A percentile compares a stretch with the other conserved stretches of the same genome.
Conservation (phyloP, 2,113 vertebrate species). For the Uria aalge region DNA sequence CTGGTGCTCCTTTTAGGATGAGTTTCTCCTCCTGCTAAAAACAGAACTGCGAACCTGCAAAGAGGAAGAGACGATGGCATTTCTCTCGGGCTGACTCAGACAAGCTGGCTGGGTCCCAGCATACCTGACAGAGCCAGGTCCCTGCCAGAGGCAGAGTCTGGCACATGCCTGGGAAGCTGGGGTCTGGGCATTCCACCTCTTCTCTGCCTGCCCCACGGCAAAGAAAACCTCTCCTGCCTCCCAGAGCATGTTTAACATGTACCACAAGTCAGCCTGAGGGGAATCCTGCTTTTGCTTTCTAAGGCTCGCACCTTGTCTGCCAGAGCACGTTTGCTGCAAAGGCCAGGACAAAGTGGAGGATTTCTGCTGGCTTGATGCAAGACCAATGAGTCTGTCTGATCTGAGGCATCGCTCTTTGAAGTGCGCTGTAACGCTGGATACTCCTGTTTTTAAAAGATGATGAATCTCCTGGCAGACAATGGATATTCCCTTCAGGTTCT, state of each 20-base stretch:
- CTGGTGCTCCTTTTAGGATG: not conserved
- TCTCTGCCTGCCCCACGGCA: not conserved
- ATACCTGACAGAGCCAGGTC: not conserved
- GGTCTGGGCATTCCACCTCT: not conserved
- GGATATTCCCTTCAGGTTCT: not conserved
- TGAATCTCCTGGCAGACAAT: not conserved
- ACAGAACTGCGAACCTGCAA: not conserved
- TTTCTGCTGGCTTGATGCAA: not conserved
- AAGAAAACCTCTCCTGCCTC: not conserved
- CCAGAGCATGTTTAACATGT: fast-evolving
- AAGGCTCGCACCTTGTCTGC: fast-evolving
- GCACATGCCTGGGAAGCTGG: not conserved
- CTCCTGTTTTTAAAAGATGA: not conserved
- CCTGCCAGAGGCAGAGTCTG: not conserved
- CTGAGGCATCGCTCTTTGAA: not conserved
- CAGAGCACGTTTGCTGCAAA: not conserved
- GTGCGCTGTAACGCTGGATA: not conserved
- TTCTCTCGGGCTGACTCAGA: not conserved
- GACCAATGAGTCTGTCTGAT: not conserved
- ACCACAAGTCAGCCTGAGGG: not conserved
- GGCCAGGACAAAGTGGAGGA: not conserved
- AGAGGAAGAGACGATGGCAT: not conserved
- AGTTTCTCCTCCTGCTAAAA: not conserved
- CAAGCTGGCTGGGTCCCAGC: not conserved
- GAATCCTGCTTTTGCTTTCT: not conserved